A percentile compares a stretch with the other conserved stretches of the same genome.
phyloP scores from a whole-genome alignment of 2,113 vertebrate genomes.

The Megalops atlanticus region DNA sequence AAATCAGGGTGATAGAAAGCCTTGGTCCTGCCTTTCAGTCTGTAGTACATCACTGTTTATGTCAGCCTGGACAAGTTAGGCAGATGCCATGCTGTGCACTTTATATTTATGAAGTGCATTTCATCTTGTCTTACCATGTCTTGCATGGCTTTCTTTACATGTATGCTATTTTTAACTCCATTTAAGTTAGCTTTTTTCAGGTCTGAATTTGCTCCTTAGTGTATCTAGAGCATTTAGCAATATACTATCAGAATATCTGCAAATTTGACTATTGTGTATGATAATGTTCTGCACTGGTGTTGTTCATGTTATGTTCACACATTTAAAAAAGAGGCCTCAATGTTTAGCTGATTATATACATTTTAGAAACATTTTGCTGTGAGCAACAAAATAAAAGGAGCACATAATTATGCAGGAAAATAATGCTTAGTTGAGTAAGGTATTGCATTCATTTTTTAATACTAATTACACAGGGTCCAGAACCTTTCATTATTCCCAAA shows the following conservation, averaged over 20 bases:
- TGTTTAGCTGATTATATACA: background rate
- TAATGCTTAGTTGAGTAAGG: background rate
- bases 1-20: background rate
- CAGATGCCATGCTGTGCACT: background rate
- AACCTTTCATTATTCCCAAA: slow-evolving; percentile 16
- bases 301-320: background rate
- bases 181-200: too few species aligned
- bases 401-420: background rate
- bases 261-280: background rate
- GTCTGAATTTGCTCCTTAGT: background rate
- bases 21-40: background rate
- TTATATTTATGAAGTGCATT: background rate
- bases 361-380: background rate
- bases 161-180: background rate
- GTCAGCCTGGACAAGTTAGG: background rate
- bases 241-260: background rate
- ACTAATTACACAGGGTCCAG: slow-evolving; percentile 6
- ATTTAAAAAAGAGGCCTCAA: background rate
- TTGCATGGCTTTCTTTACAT: background rate
- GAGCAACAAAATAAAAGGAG: background rate
- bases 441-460: slow-evolving; percentile 11
- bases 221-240: background rate
- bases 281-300: background rate
- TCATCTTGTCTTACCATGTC: background rate
- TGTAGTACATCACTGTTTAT: background rate